Evolutionary conservation across 2,888 invertebrate genomes (phyloP).

Genomic region (Hirtodrosophila trivittata): DNA sequence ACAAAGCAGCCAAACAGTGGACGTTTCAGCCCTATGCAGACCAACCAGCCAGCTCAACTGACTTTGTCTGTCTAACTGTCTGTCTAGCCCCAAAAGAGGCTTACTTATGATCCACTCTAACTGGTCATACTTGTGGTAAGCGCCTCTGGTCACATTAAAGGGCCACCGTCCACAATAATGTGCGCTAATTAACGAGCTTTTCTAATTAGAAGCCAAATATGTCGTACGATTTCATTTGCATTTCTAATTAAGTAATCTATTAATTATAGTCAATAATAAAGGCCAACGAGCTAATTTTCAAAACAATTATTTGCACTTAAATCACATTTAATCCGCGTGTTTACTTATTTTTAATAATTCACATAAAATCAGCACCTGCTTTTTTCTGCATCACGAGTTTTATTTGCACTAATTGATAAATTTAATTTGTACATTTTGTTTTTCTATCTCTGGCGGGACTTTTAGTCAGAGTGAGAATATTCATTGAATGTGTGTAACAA

Average conservation of each 20-base stretch:
- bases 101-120: constrained; percentile 16
- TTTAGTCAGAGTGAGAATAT: too few species aligned
- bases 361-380: not conserved
- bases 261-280: constrained; percentile 21
- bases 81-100: constrained; percentile 7
- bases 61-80: constrained; percentile 10
- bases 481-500: too few species aligned
- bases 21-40: constrained; percentile 19
- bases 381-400: too few species aligned
- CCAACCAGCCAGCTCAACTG: constrained; percentile 29
- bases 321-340: constrained; percentile 9
- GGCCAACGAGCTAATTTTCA: constrained; percentile 3
- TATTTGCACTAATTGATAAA: too few species aligned
- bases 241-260: constrained; percentile 53
- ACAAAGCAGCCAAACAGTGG: constrained; percentile 48
- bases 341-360: constrained; percentile 22
- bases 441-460: too few species aligned
- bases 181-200: constrained; percentile 43
- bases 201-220: constrained; percentile 56
- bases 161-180: constrained; percentile 35
- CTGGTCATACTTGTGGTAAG: constrained; percentile 1
- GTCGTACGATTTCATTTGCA: constrained; percentile 50
- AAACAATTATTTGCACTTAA: constrained; percentile 7
- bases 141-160: constrained; percentile 7
- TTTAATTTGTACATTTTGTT: too few species aligned